A percentile compares a stretch with the other conserved stretches of the same genome.
Conservation (phyloP, 2,888 invertebrate species). For the Cacoxenus indagator region DNA sequence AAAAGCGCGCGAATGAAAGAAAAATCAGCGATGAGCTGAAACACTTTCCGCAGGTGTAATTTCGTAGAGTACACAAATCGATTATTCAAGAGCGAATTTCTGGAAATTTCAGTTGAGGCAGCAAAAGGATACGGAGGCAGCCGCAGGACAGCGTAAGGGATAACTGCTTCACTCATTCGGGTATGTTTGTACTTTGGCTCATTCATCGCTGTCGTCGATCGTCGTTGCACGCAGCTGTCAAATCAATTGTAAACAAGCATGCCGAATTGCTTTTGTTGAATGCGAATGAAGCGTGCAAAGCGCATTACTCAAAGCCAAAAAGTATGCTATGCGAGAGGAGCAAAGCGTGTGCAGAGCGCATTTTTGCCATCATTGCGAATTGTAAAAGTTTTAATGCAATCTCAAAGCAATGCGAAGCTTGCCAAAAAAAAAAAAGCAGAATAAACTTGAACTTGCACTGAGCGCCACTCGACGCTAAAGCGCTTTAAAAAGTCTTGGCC, state of each 20-base stretch:
- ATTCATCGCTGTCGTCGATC: no score
- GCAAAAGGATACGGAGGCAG: not conserved
- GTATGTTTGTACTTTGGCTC: no score
- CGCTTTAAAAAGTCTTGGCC: not conserved
- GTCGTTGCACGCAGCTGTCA: not conserved
- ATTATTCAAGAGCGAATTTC: conserved; percentile 18
- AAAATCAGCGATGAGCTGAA: conserved; percentile 4
- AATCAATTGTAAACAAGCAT: not conserved
- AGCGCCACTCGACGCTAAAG: not conserved
- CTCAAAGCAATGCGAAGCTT: not conserved
- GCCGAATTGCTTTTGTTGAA: not conserved
- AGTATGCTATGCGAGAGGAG: not conserved
- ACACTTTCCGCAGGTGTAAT: conserved; percentile 6
- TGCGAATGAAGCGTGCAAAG: not conserved
- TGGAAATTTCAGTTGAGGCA: conserved; percentile 14
- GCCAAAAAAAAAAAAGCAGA: not conserved
- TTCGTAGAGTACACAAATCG: not conserved
- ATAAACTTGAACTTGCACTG: no score
- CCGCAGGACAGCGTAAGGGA: no score
- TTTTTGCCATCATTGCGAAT: not conserved
- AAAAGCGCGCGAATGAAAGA: not conserved
- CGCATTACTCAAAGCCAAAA: not conserved
- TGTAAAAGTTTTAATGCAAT: not conserved
- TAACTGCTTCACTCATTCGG: no score
- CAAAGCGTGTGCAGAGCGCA: not conserved